phyloP scores from a whole-genome alignment of 2,113 vertebrate genomes.

The Pleuronectes platessa region DNA sequence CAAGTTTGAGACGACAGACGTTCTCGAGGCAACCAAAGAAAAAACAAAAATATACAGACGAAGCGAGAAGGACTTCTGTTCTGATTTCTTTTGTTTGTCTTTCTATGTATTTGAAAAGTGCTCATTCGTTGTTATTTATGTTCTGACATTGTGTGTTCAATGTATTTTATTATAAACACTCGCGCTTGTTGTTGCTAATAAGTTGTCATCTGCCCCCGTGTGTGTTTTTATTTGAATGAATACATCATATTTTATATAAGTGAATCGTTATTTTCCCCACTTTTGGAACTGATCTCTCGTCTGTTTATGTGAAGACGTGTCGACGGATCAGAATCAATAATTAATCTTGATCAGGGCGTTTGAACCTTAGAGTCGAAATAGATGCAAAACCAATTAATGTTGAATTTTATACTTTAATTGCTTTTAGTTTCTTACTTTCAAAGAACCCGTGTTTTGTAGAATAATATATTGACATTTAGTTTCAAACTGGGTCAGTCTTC shows the following conservation, averaged over 20 bases:
- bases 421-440: no score
- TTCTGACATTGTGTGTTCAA: constrained; percentile 48
- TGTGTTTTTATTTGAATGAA: constrained; percentile 55
- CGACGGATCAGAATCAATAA: no score
- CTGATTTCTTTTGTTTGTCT: constrained; percentile 19
- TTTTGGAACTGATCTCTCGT: neutral
- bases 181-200: constrained; percentile 36
- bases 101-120: constrained; percentile 25
- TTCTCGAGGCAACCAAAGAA: constrained; percentile 51
- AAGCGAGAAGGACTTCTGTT: constrained; percentile 41
- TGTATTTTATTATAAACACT: constrained; percentile 58
- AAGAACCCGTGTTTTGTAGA: no score
- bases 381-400: no score
- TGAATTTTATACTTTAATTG: no score
- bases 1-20: constrained; percentile 20
- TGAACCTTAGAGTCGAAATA: no score
- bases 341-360: no score
- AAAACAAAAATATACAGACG: constrained; percentile 25
- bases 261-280: constrained; percentile 1
- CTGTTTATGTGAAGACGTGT: neutral
- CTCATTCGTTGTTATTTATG: constrained; percentile 61
- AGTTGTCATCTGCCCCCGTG: constrained; percentile 18
- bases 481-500: no score
- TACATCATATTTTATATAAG: constrained; percentile 60
- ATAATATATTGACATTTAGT: no score